phyloP scores from a whole-genome alignment of 2,888 invertebrate species.

The Limnephilus marmoratus region DNA sequence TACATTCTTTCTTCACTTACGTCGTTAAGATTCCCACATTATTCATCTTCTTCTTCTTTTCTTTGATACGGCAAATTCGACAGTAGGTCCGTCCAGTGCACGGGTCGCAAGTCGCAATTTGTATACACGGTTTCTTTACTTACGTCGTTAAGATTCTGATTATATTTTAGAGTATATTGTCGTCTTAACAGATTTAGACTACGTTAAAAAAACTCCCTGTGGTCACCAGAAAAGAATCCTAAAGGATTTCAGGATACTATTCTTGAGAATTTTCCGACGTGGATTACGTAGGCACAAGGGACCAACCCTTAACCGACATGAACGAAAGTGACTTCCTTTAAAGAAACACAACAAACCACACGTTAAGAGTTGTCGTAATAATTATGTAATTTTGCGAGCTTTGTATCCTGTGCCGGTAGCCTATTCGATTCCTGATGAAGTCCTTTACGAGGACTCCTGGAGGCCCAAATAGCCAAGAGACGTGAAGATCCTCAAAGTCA shows the following conservation, averaged over 20 bases:
- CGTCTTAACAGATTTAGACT: not conserved
- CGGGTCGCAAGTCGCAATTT: no score
- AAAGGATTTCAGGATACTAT: not conserved
- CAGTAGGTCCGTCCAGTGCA: no score
- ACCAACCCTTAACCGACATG: no score
- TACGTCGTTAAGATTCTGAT: no score
- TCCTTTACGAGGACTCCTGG: not conserved
- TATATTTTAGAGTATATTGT: no score
- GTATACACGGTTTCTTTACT: no score
- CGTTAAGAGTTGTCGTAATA: not conserved
- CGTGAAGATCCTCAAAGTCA: not conserved
- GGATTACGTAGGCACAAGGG: not conserved
- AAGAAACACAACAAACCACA: no score
- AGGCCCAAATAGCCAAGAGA: not conserved
- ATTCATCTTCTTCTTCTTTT: no score
- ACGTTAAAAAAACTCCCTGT: not conserved
- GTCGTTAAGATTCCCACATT: no score
- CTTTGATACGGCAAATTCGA: no score
- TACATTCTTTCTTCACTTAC: no score
- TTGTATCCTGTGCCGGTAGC: not conserved
- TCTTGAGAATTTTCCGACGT: not conserved
- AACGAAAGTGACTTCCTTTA: no score
- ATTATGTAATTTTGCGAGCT: not conserved
- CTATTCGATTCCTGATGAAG: not conserved
- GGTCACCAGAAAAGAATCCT: not conserved